phyloP scores from a whole-genome alignment of 30 jellyfish, hydroid and myxozoan genomes.

The Pelagia noctiluca region DNA sequence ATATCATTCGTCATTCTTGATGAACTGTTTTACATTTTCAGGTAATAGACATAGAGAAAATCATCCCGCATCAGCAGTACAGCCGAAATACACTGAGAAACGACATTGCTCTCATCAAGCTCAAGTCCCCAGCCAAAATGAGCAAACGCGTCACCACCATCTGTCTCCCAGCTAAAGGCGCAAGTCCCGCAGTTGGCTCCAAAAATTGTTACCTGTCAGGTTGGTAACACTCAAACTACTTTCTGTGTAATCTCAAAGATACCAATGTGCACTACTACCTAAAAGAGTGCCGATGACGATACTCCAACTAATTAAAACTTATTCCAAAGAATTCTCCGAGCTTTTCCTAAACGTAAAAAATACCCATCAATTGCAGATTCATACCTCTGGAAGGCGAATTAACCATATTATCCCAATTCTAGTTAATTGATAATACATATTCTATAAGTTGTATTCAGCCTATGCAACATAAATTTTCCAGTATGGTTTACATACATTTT shows the following conservation, averaged over 20 bases:
- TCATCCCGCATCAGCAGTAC: slow-evolving; percentile 61
- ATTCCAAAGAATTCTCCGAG: too few relatives aligned
- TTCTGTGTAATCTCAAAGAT: not conserved
- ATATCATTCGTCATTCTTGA: too few relatives aligned
- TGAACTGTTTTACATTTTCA: not conserved
- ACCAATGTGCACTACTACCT: not conserved
- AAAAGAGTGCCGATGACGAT: too few relatives aligned
- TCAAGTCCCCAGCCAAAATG: slow-evolving; percentile 45
- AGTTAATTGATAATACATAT: too few relatives aligned
- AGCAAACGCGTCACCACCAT: slow-evolving; percentile 45
- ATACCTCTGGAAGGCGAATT: too few relatives aligned
- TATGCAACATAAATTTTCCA: too few relatives aligned
- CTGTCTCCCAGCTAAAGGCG: slow-evolving; percentile 59
- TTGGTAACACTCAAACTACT: not conserved
- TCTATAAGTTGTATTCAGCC: too few relatives aligned
- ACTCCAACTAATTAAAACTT: too few relatives aligned
- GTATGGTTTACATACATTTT: too few relatives aligned
- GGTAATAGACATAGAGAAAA: slow-evolving; percentile 45
- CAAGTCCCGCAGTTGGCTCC: slow-evolving; percentile 65
- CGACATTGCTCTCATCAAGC: slow-evolving; percentile 64
- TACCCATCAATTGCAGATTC: too few relatives aligned
- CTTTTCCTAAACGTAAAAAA: too few relatives aligned
- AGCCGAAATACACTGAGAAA: slow-evolving; percentile 15
- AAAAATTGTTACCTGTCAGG: slow-evolving; percentile 69
- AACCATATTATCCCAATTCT: too few relatives aligned